A percentile compares a stretch with the other conserved stretches of the same genome.
phyloP scores from a whole-genome alignment of 2,113 vertebrate genomes.

The Paradoxurus hermaphroditus region DNA sequence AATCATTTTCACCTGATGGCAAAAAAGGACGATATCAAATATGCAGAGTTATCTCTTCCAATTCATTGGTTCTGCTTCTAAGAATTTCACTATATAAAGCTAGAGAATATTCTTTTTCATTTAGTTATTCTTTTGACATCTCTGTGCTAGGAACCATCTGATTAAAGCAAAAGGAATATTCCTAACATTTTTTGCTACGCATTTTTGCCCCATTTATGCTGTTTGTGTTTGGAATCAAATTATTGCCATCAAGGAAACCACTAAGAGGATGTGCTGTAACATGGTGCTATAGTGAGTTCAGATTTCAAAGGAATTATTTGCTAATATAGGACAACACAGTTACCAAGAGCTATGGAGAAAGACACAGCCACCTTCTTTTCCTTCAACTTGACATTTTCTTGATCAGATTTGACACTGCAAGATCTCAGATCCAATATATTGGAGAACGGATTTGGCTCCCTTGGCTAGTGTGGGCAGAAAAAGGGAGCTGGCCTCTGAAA shows the following conservation, averaged over 20 bases:
- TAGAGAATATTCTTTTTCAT: background rate
- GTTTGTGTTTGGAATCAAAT: background rate
- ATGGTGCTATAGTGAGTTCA: background rate
- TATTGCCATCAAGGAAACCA: background rate
- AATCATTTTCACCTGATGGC: background rate
- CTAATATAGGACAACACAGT: background rate
- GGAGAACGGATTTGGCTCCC: slow-evolving; percentile 30
- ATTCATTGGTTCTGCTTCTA: background rate
- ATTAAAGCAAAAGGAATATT: background rate
- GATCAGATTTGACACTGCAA: slow-evolving; percentile 15
- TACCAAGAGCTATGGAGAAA: background rate
- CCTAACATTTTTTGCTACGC: background rate
- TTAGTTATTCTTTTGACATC: background rate
- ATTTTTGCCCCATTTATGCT: background rate
- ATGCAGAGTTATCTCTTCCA: background rate
- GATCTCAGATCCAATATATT: slow-evolving; percentile 35
- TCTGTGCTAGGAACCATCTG: background rate
- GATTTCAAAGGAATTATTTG: background rate
- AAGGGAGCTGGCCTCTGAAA: slow-evolving; percentile 12
- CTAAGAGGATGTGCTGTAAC: background rate
- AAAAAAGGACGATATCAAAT: background rate
- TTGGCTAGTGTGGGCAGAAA: slow-evolving; percentile 3
- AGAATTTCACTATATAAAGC: background rate
- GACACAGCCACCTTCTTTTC: background rate
- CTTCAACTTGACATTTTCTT: slow-evolving; percentile 37